Base-by-base conservation (phyloP, 2,113 vertebrate species). In the Aptenodytes forsteri region DNA sequence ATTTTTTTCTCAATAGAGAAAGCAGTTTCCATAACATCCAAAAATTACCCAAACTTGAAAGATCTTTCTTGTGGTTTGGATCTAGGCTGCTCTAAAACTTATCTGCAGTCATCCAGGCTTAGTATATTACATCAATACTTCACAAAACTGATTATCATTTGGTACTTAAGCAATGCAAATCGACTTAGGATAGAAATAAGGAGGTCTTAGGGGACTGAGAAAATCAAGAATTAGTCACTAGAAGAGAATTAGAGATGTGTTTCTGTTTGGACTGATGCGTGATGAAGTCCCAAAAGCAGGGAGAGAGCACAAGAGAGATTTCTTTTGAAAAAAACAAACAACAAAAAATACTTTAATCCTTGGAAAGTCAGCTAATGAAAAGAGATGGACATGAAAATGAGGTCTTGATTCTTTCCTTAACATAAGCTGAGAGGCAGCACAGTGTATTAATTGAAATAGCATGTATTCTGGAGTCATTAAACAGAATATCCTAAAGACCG, bases 81-180 rank as follows among this genome's bases (percentile, higher is more conserved):
- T 94, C 50, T 44, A 59, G 71, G 62, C 40, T 91, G 75, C 38
- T 93, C 79, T 90, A 73, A 86, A 93, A 69, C 47, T 77, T 80
- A 42, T 84, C 67, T 89, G 64, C 55, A 87, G 62, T 83, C 76
- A 93, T 54, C 72, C 85, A 90, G 67, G 70, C 46, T 86, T 80
- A 92, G 66, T 55, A 50, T 80, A 42, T 90, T 94, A 83, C 85
- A 94, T 89, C 83, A 95, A 34, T 61, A n/a, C 76, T 93, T 84
- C 71, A 90, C 78, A 91, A 89, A 95, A 90, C 90, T 96, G 89
- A 94, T 94, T 96, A 90, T 42, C 82, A 77, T 73, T 92, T 92
- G 58, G 34, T 94, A 49, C 75, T 93, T 91, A 91, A 93, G 85
- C 64, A 87, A 76, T 56, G 88, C 80, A 96, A 95, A 95, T 96